phyloP scores from a whole-genome alignment of 2,888 invertebrate species.

The Pristionchus maxplancki region DNA sequence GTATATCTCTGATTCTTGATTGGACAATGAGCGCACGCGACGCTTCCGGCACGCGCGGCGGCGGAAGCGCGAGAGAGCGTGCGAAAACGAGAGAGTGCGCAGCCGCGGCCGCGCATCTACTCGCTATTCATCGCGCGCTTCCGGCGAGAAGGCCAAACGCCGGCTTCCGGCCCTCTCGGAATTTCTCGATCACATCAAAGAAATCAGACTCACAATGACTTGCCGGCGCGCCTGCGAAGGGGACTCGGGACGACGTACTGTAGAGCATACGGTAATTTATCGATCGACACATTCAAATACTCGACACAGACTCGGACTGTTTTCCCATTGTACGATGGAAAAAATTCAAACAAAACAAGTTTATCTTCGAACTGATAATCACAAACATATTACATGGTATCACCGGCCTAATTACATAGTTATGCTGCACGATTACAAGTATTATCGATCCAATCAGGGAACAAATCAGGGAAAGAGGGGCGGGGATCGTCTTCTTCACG shows the following conservation, averaged over 20 bases:
- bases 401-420: conserved; percentile 25
- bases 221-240: not conserved
- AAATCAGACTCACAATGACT: not conserved
- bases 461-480: not conserved
- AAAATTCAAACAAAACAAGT: not conserved
- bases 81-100: not conserved
- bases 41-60: not conserved
- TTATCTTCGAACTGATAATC: not conserved
- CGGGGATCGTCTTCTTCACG: not conserved
- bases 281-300: not conserved
- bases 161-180: conserved; percentile 2
- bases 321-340: not conserved
- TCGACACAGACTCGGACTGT: conserved; percentile 26
- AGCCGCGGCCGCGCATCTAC: not conserved
- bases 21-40: conserved; percentile 27
- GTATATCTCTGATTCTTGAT: conserved; percentile 18
- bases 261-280: not conserved
- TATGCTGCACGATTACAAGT: conserved; percentile 34
- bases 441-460: not conserved
- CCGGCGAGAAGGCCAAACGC: conserved; percentile 27
- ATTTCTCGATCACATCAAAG: not conserved
- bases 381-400: not conserved
- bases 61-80: conserved; percentile 1
- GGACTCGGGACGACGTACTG: conserved; percentile 17
- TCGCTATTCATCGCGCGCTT: conserved; percentile 19